Evolutionary conservation across 2,797 vertebrate genomes (phyloP).

Genomic region (Phoxinus dragarum): DNA sequence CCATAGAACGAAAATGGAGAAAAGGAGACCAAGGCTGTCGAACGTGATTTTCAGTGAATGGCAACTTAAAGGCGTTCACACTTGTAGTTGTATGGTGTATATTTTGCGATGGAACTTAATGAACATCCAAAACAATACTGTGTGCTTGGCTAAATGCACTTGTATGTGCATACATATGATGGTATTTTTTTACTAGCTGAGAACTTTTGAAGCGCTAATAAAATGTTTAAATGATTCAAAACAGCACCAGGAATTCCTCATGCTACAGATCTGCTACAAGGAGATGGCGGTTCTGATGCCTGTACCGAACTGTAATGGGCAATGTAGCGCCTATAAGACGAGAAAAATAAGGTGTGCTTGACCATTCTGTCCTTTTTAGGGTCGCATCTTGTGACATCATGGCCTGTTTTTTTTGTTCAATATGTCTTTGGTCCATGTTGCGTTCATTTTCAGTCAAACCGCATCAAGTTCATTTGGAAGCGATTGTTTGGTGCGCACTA

Average conservation of each 20-base stretch:
- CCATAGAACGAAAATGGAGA: background rate
- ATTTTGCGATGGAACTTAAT: background rate
- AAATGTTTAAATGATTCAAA: background rate
- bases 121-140: background rate
- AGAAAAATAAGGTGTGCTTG: background rate
- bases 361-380: background rate
- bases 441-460: background rate
- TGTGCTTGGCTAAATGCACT: background rate
- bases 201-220: background rate
- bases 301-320: background rate
- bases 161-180: background rate
- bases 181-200: background rate
- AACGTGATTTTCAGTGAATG: background rate
- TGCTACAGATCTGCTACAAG: background rate
- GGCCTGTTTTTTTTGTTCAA: background rate
- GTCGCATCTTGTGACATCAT: no score
- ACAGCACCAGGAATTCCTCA: background rate
- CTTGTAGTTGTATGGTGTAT: background rate
- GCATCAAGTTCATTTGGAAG: background rate
- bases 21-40: background rate
- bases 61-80: background rate
- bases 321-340: background rate
- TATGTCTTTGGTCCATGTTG: background rate
- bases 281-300: background rate
- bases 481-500: background rate